Conservation (phyloP, 2,113 vertebrate species). For the Actinemys pallida region DNA sequence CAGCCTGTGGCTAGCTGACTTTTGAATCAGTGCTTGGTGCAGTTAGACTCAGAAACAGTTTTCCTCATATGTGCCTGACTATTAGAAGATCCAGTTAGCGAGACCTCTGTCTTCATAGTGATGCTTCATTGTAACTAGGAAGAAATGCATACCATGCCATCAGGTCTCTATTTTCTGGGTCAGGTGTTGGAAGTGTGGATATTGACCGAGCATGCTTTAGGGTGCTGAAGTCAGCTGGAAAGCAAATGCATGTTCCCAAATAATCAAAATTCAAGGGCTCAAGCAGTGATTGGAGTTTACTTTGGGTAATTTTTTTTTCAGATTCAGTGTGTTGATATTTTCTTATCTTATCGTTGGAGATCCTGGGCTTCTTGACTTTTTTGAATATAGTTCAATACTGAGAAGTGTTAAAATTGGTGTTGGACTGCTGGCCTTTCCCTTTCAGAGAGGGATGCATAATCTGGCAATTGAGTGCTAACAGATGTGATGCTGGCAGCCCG, state of each 20-base stretch:
- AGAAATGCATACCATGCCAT: neutral
- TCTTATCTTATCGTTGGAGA: neutral
- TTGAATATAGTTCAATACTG: neutral
- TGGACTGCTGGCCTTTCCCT: neutral
- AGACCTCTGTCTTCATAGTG: no score
- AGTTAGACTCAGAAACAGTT: no score
- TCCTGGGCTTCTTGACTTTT: neutral
- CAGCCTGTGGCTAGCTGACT: no score
- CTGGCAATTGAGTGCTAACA: neutral
- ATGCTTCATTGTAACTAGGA: no score
- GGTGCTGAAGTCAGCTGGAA: neutral
- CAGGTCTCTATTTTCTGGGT: neutral
- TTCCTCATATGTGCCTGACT: no score
- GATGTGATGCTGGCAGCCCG: no score
- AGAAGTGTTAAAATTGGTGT: neutral
- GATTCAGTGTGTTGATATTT: no score
- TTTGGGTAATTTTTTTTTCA: no score
- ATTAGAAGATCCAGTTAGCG: no score
- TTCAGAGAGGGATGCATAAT: neutral
- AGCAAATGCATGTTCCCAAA: neutral
- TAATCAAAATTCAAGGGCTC: neutral
- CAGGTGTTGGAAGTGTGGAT: no score
- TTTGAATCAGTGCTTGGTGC: no score
- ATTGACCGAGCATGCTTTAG: neutral
- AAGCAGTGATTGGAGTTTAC: no score